Evolutionary conservation across 2,888 invertebrate genomes (phyloP), one percentile per base, ranked within the genome.

Genomic region (Napeogenes sylphis): DNA sequence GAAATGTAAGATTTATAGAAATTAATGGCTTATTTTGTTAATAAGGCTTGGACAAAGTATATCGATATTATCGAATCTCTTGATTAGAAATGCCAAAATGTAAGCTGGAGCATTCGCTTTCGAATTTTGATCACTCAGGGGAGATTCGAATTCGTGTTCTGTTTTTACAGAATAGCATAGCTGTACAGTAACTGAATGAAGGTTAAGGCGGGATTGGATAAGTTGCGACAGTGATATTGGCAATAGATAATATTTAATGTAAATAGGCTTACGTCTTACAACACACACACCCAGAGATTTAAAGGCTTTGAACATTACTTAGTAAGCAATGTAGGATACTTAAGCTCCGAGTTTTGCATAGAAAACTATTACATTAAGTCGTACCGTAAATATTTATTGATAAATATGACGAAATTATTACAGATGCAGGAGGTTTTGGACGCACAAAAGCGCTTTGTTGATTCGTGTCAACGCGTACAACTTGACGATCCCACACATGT

Each of bases 381-480:
- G 5, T 51, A 51, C 21, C 21, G 30, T 30, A 10, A 30, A 51
- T 51, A 51, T 51, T 10, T 51, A 51, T 21, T 21, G 10, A 51
- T 14, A 51, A 51, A 51, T 12, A 30, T 30, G 30, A 30, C 30
- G 8, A 51, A 21, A n/a, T 61, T 55, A 38, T 82, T 79, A 65
- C 78, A 92, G 83, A 92, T 93, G 79, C 91, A 93, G 77, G 92
- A 92, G 75, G 84, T 94, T 30, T 74, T 93, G 62, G 86, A 92
- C 38, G 91, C 92, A 4, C 94, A 94, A 76, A 92, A 93, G 70
- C 85, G 91, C 59, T 94, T 94, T 78, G 84, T 93, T 56, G 93
- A 94, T 76, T 93, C 93, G 21, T 94, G 94, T 76, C 92, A 93
- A 70, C 83, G 92, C 38, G 91, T 93, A 54, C 94, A 94, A 76